Base-by-base conservation (phyloP, 2,888 invertebrate species). In the Periphyllus acericola region DNA sequence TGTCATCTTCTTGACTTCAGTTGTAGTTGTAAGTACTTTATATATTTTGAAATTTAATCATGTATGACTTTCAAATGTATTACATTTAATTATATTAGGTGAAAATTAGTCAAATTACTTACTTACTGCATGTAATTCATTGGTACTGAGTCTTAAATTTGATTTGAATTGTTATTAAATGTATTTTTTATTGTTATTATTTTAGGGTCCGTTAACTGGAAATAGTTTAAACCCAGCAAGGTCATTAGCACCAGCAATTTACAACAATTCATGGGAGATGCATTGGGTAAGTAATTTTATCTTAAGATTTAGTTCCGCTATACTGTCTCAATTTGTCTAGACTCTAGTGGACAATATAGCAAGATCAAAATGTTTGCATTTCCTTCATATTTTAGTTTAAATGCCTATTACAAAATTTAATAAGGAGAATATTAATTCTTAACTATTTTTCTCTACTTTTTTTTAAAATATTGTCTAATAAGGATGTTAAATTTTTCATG, bases 181-280 rank as follows among this genome's bases (percentile, higher is more conserved):
- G 6, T 6, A 36, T 36, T 14, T 46, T 46, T 21, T 71, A 36
- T 55, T 74, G 19, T 80, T 75, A 2, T 74, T 81, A 80, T 92
- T 92, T 74, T 91, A 96, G 96, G 95, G 94, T 8, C 94, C 94
- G 2, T 93, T 94, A 90, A 96, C 96, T 0, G 95, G 95, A 0
- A 94, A 94, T 74, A 94, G 95, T 90, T 93, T 95, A 94, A 95
- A 95, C 90, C 95, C 95, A 0, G 95, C 94, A 0, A 93, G 95
- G 89, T 93, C 94, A 9, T 93, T 96, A 32, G 96, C 93, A 0
- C 96, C 96, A 0, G 95, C 96, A 0, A 90, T 96, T 3, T 94
- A 94, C 93, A 94, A 94, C 60, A 93, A 93, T 3, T 92, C 93
- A 72, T 96, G 95, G 94, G 89, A 91, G 0, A 90, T 92, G 52